Evolutionary conservation across 2,888 invertebrate species (phyloP).

Genomic region (Ophion ventricosus): DNA sequence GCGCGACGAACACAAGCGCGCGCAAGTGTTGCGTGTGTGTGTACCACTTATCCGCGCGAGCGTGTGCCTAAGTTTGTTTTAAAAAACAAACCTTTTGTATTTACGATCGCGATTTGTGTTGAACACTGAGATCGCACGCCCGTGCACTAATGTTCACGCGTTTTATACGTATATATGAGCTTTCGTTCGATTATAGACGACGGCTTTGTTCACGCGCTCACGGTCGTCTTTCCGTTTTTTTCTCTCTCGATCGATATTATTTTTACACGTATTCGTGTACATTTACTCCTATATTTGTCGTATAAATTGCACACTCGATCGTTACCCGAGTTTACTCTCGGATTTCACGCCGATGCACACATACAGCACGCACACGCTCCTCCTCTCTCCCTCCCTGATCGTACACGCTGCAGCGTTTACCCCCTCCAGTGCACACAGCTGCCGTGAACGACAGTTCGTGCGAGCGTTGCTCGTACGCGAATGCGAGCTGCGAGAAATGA

Average conservation of each 20-base stretch:
- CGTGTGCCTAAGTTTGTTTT: not conserved
- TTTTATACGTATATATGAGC: constrained; percentile 9
- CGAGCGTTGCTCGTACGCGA: constrained; percentile 27
- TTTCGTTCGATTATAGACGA: constrained; percentile 22
- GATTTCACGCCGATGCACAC: constrained; percentile 28
- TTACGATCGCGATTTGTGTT: constrained; percentile 13
- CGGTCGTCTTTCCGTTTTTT: not conserved
- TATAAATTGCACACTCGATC: constrained; percentile 37
- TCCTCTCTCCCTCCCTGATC: constrained; percentile 26
- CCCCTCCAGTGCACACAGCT: constrained; percentile 16
- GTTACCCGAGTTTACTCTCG: constrained; percentile 16
- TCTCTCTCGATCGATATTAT: constrained; percentile 45
- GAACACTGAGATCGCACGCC: constrained; percentile 31
- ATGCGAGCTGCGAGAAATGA: not conserved
- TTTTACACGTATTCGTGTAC: constrained; percentile 13
- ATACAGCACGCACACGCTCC: constrained; percentile 3
- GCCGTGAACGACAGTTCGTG: constrained; percentile 27
- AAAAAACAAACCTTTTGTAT: not conserved
- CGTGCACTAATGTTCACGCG: constrained; percentile 46
- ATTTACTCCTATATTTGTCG: constrained; percentile 24
- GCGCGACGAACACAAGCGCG: too few species aligned
- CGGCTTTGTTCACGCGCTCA: constrained; percentile 13
- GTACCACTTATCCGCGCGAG: constrained; percentile 19
- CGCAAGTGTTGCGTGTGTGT: too few species aligned
- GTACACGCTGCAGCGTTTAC: constrained; percentile 34